These are phyloP conservation scores for Xestia sexstrigata DNA, from an alignment of 2,888 invertebrate species.

Conservation along the genomic window DNA sequence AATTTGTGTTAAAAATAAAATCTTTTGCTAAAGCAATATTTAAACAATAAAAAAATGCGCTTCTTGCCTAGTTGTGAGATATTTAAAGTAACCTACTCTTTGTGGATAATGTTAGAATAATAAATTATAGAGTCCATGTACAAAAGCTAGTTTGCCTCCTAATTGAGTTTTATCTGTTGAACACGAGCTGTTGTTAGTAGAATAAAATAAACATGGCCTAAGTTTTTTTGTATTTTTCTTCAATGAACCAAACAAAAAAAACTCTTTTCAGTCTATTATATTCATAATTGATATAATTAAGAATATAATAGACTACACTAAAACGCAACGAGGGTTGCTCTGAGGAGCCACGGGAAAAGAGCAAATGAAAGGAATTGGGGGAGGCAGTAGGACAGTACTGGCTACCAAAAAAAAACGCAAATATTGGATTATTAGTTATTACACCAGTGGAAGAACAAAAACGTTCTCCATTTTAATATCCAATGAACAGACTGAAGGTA, in stretches of 20 bases:
- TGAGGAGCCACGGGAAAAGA: no score
- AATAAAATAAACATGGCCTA: neutral
- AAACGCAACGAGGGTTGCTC: neutral
- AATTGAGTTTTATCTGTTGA: neutral
- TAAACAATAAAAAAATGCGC: neutral
- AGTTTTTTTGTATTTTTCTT: neutral
- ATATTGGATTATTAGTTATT: neutral
- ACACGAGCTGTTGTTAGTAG: neutral
- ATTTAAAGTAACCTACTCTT: neutral
- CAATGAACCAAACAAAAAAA: neutral
- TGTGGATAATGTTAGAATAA: neutral
- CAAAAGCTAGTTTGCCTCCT: neutral
- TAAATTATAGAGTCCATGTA: neutral
- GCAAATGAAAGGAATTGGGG: no score
- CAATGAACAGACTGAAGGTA: slow-evolving; percentile 18
- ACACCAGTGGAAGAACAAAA: neutral
- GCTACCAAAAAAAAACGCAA: neutral
- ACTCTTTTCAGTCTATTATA: neutral
- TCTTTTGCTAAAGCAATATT: neutral
- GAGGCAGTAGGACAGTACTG: no score
- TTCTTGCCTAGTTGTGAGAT: neutral
- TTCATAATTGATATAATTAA: neutral
- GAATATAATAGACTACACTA: no score
- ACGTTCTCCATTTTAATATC: slow-evolving; percentile 21
- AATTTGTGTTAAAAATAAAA: neutral